phyloP scores from a whole-genome alignment of 2,797 vertebrate species.

The Micromesistius poutassou region DNA sequence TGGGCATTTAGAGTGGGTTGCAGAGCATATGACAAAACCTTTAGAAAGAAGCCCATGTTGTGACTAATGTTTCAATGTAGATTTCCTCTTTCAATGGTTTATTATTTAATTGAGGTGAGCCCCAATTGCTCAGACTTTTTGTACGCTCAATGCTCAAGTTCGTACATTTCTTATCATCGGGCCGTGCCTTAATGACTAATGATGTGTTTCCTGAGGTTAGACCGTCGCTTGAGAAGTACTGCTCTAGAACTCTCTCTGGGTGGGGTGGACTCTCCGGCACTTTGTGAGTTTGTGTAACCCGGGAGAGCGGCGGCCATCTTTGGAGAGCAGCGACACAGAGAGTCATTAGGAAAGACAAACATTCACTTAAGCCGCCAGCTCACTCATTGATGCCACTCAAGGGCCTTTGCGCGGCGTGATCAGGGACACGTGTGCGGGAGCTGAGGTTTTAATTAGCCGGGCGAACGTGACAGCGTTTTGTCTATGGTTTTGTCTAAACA shows the following conservation, averaged over 20 bases:
- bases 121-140: no score
- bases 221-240: no score
- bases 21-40: no score
- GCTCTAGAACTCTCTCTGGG: slow-evolving; percentile 9
- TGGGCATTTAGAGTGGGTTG: no score
- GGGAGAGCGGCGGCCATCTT: slow-evolving; percentile 39
- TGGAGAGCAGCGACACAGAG: slow-evolving; percentile 65
- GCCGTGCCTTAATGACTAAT: no score
- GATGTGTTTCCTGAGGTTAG: no score
- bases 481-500: slow-evolving; percentile 52
- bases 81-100: no score
- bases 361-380: slow-evolving; percentile 71
- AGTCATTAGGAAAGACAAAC: slow-evolving; percentile 76
- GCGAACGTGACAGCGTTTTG: slow-evolving; percentile 66
- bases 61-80: no score
- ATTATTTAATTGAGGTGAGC: no score
- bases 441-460: slow-evolving; percentile 75
- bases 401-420: slow-evolving; percentile 65
- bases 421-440: slow-evolving; percentile 56
- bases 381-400: slow-evolving; percentile 68
- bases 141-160: no score
- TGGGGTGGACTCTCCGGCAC: not conserved
- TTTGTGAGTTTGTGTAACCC: slow-evolving; percentile 10
- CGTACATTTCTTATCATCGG: no score
- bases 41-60: no score